phyloP scores from a whole-genome alignment of 2,888 invertebrate genomes.

The Epistrophe eligans region DNA sequence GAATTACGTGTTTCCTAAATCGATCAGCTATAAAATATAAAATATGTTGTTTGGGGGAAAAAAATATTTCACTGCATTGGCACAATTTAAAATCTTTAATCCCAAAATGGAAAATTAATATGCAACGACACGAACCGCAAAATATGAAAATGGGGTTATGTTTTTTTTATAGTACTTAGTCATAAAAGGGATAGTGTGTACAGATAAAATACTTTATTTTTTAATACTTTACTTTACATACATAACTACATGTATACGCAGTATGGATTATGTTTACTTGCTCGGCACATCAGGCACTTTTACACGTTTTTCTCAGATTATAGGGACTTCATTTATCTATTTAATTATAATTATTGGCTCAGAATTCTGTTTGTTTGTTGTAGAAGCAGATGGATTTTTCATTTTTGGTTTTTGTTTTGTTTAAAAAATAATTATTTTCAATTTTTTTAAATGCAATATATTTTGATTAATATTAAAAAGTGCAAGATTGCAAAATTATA shows the following conservation, averaged over 20 bases:
- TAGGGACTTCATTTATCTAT: neutral
- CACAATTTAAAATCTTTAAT: constrained; percentile 46
- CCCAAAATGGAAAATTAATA: constrained; percentile 61
- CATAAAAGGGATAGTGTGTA: neutral
- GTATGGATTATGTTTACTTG: neutral
- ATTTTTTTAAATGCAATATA: no score
- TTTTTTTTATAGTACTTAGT: neutral
- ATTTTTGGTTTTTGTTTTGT: no score
- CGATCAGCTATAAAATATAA: constrained; percentile 11
- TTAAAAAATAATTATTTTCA: no score
- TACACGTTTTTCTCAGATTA: neutral
- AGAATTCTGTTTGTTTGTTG: no score
- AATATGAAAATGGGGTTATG: neutral
- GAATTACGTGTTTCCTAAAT: constrained; percentile 9
- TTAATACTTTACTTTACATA: no score
- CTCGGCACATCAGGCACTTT: neutral
- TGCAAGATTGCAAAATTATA: no score
- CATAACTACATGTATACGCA: neutral
- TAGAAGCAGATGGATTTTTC: no score
- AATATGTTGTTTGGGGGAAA: neutral
- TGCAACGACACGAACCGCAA: constrained; percentile 31
- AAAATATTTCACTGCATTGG: neutral
- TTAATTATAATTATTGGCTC: no score
- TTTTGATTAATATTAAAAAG: no score
- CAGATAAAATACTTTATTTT: neutral